Base-by-base conservation (phyloP, 1,140 invertebrate species). In the Uloborus diversus region DNA sequence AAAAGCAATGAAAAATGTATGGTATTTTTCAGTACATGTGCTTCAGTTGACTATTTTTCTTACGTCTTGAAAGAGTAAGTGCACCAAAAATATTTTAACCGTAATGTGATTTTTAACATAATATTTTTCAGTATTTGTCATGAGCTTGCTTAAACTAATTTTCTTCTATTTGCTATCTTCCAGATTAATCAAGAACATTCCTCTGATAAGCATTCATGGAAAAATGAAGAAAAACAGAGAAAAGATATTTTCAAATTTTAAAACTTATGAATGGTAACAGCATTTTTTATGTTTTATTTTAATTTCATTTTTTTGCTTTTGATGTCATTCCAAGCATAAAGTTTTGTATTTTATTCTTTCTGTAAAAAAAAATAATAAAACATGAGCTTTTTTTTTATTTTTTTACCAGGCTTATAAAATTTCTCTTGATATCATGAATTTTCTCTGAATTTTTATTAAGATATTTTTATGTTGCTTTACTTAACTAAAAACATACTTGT, bases 1-100 rank as follows among this genome's bases (percentile, higher is more conserved):
- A 87, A 92, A 86, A 85, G 89, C 83, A 85, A 85, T 11, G 87
- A 91, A 57, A 99, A 99, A 86, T 92, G 94, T 5, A 91, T 99
- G 87, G 88, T 99, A 27, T 99, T 99, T 88, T 91, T 99, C 82
- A 93, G 96, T 30, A 99, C 97, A 1, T 99, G 97, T 88, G 96
- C 96, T 1, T 93, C 93, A 86, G 97, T 99, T 0, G 95, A 98
- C 86, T 99, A 99, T 87, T 99, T 99, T 90, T 90, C 90, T 30
- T 88, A 90, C 76, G 87, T 96, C 70, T 81, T 94, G n/a, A 88
- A 89, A 84, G 79, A 81, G 88, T 89, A 89, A 86, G 79, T 71
- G 49, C 79, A 30, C 78, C 69, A 65, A 75, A 37, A 82, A 32
- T 23, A 56, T 7, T 28, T 30, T 49, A 20, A 11, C 42, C n/a